Conservation (phyloP, 2,888 invertebrate species). For the Pseudococcus viburni region DNA sequence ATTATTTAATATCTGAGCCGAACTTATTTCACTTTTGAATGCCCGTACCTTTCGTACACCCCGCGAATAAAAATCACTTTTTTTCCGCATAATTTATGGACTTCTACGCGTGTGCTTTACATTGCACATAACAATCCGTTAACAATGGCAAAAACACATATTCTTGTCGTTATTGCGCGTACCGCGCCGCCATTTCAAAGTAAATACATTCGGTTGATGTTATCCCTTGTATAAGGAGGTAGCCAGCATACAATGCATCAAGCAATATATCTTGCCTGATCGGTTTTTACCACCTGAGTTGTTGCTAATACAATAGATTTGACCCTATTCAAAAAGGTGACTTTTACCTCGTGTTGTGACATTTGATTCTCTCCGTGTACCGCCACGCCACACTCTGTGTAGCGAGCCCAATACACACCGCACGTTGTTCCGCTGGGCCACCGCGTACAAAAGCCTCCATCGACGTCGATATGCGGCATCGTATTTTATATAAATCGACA, state of each 20-base stretch:
- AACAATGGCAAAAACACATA: conserved; percentile 61
- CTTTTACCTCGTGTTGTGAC: conserved; percentile 62
- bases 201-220: conserved; percentile 61
- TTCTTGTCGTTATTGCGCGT: conserved; percentile 41
- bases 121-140: conserved; percentile 58
- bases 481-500: not conserved
- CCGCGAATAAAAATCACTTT: not conserved
- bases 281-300: conserved; percentile 65
- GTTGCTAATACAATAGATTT: conserved; percentile 56
- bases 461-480: not conserved
- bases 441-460: not conserved
- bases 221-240: conserved; percentile 25
- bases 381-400: not conserved
- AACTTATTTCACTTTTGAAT: conserved; percentile 5
- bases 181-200: conserved; percentile 34
- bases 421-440: not conserved
- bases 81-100: conserved; percentile 48
- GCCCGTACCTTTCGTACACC: not conserved
- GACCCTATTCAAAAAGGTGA: conserved; percentile 59
- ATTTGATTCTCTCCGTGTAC: conserved; percentile 54
- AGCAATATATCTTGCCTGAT: conserved; percentile 59
- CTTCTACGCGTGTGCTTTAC: conserved; percentile 57
- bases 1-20: not conserved
- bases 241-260: conserved; percentile 50
- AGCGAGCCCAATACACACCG: not conserved